Evolutionary conservation across 2,888 invertebrate genomes (phyloP), one percentile per base, ranked within the genome.

Genomic region (Pharmacophagus antenor): DNA sequence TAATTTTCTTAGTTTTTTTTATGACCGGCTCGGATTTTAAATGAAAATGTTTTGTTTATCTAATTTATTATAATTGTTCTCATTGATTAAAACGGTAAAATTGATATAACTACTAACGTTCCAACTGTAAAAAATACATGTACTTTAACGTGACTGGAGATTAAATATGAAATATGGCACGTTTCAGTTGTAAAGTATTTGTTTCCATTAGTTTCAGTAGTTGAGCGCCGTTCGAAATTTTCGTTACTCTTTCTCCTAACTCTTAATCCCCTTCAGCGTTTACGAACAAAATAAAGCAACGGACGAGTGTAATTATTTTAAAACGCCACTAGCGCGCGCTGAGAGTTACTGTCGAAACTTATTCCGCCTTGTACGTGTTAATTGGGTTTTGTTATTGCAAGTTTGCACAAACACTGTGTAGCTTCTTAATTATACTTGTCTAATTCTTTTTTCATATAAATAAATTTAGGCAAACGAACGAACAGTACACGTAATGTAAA

Each of bases 231-330:
- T 54, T 53, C 17, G 22, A 47, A 59, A 60, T 46, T 22, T 54
- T 54, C 54, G 49, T 41, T 37, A 18, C 48, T 31, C 42, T n/a
- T 42, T 42, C 41, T 41, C 41, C 15, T 15, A 42, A 21, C 53
- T 25, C 42, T 55, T 54, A 54, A 49, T 50, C 55, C 46, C 22
- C 22, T 54, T 59, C 42, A 44, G 42, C 58, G 27, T 22, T 58
- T 21, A 47, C n/a, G 58, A 42, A 44, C 46, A 46, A 50, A 60
- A 50, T 50, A 17, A 57, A 51, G 49, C 54, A 49, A n/a, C n/a
- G 23, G 27, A 21, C 20, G 53, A 25, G 20, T 22, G 54, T 41
- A 59, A 59, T 54, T 59, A 50, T 49, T 31, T 42, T 41, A 27
- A 54, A 59, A 42, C 54, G 44, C 42, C 18, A 31, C 42, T 7